Percentiles rank a stretch among this genome's conserved stretches.
Evolutionary conservation across 2,888 invertebrate species (phyloP).

Genomic region (Lamellibrachia satsuma): DNA sequence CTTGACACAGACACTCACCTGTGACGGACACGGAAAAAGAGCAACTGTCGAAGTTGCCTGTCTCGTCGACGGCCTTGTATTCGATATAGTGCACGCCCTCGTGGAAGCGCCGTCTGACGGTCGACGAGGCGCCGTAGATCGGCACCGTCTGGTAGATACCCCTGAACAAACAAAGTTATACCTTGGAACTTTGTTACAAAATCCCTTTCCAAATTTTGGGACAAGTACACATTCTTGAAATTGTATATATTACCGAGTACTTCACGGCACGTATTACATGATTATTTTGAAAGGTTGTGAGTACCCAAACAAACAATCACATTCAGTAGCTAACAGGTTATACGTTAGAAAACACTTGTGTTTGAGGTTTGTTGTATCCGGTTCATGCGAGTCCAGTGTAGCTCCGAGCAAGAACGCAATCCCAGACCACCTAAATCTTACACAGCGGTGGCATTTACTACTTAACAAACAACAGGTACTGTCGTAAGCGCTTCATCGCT

Average conservation of each 20-base stretch:
- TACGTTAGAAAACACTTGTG: neutral
- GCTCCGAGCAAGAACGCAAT: neutral
- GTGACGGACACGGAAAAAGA: slow-evolving; percentile 39
- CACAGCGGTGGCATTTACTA: neutral
- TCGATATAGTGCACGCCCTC: slow-evolving; percentile 39
- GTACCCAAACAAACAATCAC: neutral
- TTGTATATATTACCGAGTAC: too few species aligned
- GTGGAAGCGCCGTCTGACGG: slow-evolving; percentile 31
- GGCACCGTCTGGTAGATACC: slow-evolving; percentile 43
- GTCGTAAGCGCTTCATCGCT: neutral
- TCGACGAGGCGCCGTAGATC: slow-evolving; percentile 36
- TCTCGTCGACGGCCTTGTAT: slow-evolving; percentile 41
- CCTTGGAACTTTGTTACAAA: neutral
- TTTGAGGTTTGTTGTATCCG: neutral
- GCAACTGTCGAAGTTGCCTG: slow-evolving; percentile 37
- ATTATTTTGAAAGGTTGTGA: neutral
- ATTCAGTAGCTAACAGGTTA: too few species aligned
- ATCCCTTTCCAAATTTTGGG: neutral
- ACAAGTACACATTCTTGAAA: neutral
- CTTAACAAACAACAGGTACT: neutral
- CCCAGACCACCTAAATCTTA: neutral
- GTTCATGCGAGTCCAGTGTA: neutral
- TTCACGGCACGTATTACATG: neutral
- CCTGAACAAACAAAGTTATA: slow-evolving; percentile 25
- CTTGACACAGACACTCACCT: slow-evolving; percentile 32